These are phyloP conservation scores for Homarus gammarus DNA, from an alignment of 2,888 invertebrate genomes.

Conservation along the genomic window DNA sequence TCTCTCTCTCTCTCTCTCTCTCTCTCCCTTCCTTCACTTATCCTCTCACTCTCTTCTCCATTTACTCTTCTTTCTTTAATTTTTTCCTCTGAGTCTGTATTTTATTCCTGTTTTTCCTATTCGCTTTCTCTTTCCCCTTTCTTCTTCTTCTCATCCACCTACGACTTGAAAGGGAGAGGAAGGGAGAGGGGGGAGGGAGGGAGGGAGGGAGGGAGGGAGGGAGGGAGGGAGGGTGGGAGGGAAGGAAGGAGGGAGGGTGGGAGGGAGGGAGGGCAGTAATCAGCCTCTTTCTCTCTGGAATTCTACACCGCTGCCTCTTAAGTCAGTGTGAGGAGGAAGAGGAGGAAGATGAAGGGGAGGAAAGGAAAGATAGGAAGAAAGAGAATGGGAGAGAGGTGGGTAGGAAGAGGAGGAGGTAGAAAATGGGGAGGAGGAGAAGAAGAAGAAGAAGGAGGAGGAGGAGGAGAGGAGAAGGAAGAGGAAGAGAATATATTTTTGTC, in stretches of 20 bases:
- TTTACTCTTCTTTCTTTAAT: too few species aligned
- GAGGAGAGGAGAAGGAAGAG: background rate
- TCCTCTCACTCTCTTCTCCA: too few species aligned
- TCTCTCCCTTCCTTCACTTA: background rate
- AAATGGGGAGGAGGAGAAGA: background rate
- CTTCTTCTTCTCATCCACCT: too few species aligned
- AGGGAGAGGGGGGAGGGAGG: too few species aligned
- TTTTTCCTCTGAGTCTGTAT: too few species aligned
- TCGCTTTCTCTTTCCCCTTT: too few species aligned
- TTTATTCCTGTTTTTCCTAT: too few species aligned
- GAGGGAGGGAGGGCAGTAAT: conserved; percentile 9
- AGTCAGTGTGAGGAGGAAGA: background rate
- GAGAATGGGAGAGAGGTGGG: background rate
- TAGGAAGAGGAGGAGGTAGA: background rate
- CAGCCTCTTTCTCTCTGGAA: too few species aligned
- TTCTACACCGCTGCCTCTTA: too few species aligned
- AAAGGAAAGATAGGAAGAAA: background rate
- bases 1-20: background rate
- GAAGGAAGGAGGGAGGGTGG: too few species aligned
- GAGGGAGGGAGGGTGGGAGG: too few species aligned
- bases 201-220: background rate
- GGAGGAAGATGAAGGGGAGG: background rate
- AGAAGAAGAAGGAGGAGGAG: background rate
- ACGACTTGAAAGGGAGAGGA: too few species aligned
- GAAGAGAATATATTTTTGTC: conserved; percentile 7